Base-by-base conservation (phyloP, 2,113 vertebrate genomes). In the Cyprinus carpio region DNA sequence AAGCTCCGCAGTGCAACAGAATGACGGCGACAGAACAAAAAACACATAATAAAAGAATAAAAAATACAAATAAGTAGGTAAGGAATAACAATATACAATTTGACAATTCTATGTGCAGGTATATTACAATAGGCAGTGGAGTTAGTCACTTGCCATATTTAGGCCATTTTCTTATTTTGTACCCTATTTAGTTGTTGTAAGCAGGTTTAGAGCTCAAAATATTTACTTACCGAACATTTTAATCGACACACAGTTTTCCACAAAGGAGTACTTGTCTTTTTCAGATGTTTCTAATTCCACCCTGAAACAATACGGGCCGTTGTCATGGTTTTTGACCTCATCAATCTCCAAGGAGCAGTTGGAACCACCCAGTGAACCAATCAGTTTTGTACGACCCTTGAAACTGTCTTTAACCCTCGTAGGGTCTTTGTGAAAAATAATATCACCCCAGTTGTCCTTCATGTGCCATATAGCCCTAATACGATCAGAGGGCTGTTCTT, bases 331-430 rank as follows among this genome's bases (percentile, higher is more conserved):
- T 84, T 16, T 91, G 4, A 94, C 0, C 0, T 56, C 0, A 3
- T 2, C 69, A 0, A 43, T 43, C 40, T 43, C 40, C 40, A 94
- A 87, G 5, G 90, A 89, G 89, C 93, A 94, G 90, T 93, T 93
- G 0, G 18, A 34, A 0, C 88, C 7, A 0, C 88, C 87, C 78
- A 93, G 56, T 0, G 27, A 1, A 37, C 92, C 94, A 85, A 91
- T 1, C 60, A 94, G 2, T 62, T 0, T 10, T 81, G 94, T 94
- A 64, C 92, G 89, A 0, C 0, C 78, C 46, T 60, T 90, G 16
- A 87, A 93, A 34, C 0, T 89, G 0, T 90, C 89, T 5, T 1
- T 0, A 34, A 93, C 11, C 2, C 0, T 7, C 0, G 54, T 34
- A 0, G 0, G 0, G 51, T 92, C 92, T 0, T 87, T 67, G 0